Percentiles rank a stretch among this genome's conserved stretches.
Evolutionary conservation across 2,113 vertebrate genomes (phyloP).

Genomic region (Orthonyx spaldingii): DNA sequence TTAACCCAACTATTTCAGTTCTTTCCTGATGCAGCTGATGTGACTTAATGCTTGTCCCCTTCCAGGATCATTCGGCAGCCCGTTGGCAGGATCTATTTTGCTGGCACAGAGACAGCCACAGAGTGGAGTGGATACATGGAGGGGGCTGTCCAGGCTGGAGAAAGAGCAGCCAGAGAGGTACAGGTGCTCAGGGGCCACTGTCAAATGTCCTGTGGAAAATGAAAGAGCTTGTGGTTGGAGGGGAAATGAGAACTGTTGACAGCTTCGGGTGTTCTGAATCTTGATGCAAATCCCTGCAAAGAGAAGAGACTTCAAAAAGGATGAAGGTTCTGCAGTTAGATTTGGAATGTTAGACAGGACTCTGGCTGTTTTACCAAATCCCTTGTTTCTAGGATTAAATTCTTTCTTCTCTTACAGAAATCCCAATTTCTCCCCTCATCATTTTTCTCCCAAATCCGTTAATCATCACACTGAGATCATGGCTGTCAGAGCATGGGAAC

Average conservation of each 20-base stretch:
- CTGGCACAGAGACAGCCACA: constrained; percentile 92
- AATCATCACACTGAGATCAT: not conserved
- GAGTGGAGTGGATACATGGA: constrained; percentile 99
- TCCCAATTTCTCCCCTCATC: not conserved
- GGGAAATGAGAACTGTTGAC: not conserved
- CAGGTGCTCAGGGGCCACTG: not conserved
- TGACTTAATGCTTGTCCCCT: not conserved
- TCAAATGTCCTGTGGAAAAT: not conserved
- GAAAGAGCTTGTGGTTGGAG: not conserved
- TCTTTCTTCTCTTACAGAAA: not conserved
- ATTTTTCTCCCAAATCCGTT: not conserved
- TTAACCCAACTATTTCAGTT: not conserved
- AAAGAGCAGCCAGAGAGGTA: constrained; percentile 94
- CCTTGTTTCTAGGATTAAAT: not conserved
- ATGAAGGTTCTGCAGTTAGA: not conserved
- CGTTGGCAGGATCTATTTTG: constrained; percentile 84
- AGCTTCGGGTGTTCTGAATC: not conserved
- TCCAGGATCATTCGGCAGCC: constrained; percentile 88
- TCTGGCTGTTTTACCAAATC: not conserved
- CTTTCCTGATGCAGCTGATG: not conserved
- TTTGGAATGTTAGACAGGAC: not conserved
- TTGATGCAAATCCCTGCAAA: not conserved
- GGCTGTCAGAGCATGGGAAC: not conserved
- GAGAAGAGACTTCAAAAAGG: not conserved
- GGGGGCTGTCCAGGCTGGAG: constrained; percentile 91